A percentile compares a stretch with the other conserved stretches of the same genome.
These are phyloP conservation scores for Spatulosminthurus flaviceps DNA, from an alignment of 2,888 invertebrate genomes.

Conservation along the genomic window DNA sequence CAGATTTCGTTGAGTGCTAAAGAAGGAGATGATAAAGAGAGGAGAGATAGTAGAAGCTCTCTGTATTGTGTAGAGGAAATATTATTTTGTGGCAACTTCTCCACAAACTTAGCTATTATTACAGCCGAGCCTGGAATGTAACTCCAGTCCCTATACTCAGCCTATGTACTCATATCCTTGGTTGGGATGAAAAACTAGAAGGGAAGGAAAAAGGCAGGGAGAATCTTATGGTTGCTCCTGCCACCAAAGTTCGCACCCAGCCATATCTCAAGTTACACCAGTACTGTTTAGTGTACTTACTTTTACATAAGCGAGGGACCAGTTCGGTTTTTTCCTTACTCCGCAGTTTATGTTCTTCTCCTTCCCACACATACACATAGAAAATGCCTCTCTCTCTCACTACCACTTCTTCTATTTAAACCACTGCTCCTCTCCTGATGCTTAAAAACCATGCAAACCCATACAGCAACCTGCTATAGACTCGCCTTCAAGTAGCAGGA, in stretches of 20 bases:
- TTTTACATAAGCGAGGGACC: background rate
- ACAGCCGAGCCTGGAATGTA: background rate
- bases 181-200: background rate
- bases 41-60: background rate
- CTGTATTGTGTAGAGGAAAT: background rate
- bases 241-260: too few relatives aligned
- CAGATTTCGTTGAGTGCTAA: slow-evolving; percentile 33
- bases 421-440: background rate
- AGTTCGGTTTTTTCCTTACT: slow-evolving; percentile 2
- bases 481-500: too few relatives aligned
- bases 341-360: background rate
- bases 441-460: too few relatives aligned
- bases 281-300: background rate
- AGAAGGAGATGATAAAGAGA: slow-evolving; percentile 21
- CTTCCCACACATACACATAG: background rate
- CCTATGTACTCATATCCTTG: too few relatives aligned
- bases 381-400: background rate
- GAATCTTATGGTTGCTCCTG: background rate
- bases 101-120: background rate
- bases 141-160: too few relatives aligned
- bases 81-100: slow-evolving; percentile 15
- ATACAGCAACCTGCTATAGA: too few relatives aligned
- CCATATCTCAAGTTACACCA: too few relatives aligned
- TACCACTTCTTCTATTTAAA: background rate
- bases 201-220: background rate